Base-by-base conservation (phyloP, 1,140 invertebrate species). In the Brachionus asplanchnoidis region DNA sequence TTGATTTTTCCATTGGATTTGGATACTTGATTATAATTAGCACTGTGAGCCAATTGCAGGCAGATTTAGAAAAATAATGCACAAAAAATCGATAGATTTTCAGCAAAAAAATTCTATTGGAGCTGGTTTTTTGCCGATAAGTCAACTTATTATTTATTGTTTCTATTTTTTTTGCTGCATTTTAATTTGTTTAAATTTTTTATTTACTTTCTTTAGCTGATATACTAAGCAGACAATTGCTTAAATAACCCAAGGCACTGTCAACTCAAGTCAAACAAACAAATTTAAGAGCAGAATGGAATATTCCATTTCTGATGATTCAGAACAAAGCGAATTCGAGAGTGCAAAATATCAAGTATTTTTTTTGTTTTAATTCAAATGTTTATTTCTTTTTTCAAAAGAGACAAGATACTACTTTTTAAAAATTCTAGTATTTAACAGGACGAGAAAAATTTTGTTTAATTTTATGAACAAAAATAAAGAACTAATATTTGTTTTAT, bases 221-320 rank as follows among this genome's bases (percentile, higher is more conserved):
- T 26, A 23, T 1, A 60, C 53, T 60, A 60, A 23, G 53, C 53
- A 60, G 53, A 60, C 53, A 60, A 26, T 60, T 60, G 53, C 53
- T 60, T 60, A 60, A 60, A 60, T 20, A 60, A 23, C 53, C 20
- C 53, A 60, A 60, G 53, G 53, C 53, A 60, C 20, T 60, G 53
- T 26, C 20, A 20, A 42, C 36, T 66, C 20, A 65, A 82, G 53
- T 20, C 20, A 82, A 82, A 65, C 23, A 20, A 44, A 5, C 60
- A 82, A 66, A 46, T 20, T 32, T 28, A 4, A 40, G 2, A 44
- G 36, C 28, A 65, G 32, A 68, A 82, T 82, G 79, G 79, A 82
- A 44, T 82, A 50, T 77, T 46, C 73, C n/a, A 77, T 82, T 68
- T 82, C 79, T 60, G 65, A 82, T 44, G 79, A 82, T 65, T 82